Conservation (phyloP, 2,113 vertebrate species). For the Callionymus lyra region DNA sequence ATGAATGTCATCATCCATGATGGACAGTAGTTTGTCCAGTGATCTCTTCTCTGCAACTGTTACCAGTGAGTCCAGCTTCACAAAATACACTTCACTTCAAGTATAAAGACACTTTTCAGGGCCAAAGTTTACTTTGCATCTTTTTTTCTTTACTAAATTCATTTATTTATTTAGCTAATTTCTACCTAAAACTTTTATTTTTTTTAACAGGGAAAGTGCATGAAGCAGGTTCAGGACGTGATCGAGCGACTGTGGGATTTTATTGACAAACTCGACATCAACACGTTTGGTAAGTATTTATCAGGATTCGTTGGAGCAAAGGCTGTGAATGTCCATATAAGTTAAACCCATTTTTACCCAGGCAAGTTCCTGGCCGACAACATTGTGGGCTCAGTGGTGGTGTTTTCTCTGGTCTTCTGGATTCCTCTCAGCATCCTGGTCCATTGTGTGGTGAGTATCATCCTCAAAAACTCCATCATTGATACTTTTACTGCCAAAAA, state of each 20-base stretch:
- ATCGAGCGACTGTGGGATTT: constrained; percentile 97
- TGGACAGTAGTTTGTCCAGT: no score
- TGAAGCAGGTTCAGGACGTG: constrained; percentile 95
- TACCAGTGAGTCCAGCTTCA: no score
- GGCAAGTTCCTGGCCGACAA: constrained; percentile 97
- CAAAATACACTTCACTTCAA: no score
- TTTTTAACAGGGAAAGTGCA: constrained; percentile 81
- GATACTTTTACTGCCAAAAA: no score
- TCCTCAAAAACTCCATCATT: no score
- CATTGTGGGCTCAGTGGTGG: constrained; percentile 95
- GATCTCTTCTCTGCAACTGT: no score
- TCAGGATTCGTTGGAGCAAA: no score
- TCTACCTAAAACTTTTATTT: not conserved
- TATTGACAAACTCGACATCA: constrained; percentile 96
- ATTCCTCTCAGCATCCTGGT: constrained; percentile 96
- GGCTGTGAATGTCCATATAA: no score
- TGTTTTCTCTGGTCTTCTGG: constrained; percentile 95
- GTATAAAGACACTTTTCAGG: no score
- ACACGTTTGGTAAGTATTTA: constrained; percentile 85
- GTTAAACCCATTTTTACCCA: constrained; percentile 38
- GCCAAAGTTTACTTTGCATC: not conserved
- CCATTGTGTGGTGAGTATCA: constrained; percentile 88
- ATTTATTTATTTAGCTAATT: no score
- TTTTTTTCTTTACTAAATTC: not conserved
- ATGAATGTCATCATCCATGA: no score